phyloP scores from a whole-genome alignment of 2,113 vertebrate genomes.

The Bubo scandiacus region DNA sequence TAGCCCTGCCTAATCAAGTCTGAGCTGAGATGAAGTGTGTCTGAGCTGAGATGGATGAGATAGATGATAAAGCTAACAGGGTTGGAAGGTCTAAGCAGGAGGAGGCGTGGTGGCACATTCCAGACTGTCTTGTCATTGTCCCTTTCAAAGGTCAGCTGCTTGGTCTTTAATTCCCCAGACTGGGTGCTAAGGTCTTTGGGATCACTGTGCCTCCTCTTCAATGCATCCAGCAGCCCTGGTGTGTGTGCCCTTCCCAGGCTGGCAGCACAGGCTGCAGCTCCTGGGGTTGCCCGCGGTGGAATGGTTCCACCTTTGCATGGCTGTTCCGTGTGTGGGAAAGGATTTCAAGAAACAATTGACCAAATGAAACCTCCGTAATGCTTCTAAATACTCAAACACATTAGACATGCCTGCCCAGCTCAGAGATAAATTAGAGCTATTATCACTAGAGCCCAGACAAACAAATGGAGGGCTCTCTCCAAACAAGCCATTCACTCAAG shows the following conservation, averaged over 20 bases:
- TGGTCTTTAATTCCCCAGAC: background rate
- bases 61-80: background rate
- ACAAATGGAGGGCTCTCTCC: conserved; percentile 64
- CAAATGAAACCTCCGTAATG: conserved; percentile 67
- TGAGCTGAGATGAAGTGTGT: background rate
- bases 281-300: accelerated
- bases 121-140: background rate
- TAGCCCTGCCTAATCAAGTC: background rate
- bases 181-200: background rate
- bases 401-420: conserved; percentile 70
- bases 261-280: background rate
- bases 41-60: background rate
- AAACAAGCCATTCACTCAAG: conserved; percentile 67
- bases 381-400: conserved; percentile 68
- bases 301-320: background rate
- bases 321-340: conserved; percentile 46
- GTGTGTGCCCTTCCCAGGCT: background rate
- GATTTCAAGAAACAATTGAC: conserved; percentile 69
- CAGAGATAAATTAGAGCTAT: conserved; percentile 71
- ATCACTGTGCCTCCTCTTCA: background rate
- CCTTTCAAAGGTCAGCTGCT: background rate
- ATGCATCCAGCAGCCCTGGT: background rate
- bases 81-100: background rate
- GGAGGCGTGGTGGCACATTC: accelerated
- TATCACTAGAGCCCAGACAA: conserved; percentile 69